Evolutionary conservation across 2,113 vertebrate genomes (phyloP).

Genomic region (Pitta sordida): DNA sequence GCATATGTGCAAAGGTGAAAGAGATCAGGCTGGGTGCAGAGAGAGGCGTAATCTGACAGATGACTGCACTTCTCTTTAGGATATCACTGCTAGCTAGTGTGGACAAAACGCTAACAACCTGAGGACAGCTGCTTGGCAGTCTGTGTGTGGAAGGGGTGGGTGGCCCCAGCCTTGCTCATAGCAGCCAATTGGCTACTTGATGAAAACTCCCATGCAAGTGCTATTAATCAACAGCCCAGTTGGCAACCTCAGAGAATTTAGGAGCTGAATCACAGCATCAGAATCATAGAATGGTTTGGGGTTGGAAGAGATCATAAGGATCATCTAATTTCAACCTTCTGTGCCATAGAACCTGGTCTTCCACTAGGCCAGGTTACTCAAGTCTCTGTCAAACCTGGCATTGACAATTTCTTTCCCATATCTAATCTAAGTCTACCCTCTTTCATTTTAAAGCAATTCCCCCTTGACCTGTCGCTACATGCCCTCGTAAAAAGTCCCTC

Average conservation of each 20-base stretch:
- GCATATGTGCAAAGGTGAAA: rapidly evolving
- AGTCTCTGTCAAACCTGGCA: background rate
- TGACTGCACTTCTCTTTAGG: background rate
- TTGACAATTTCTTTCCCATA: background rate
- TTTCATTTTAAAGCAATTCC: background rate
- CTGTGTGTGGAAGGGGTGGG: background rate
- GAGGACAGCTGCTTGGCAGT: background rate
- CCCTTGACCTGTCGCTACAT: background rate
- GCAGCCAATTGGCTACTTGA: background rate
- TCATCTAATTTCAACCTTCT: rapidly evolving
- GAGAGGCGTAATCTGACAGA: background rate
- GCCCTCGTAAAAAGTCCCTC: background rate
- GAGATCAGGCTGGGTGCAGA: background rate
- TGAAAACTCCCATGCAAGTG: conserved; percentile 6
- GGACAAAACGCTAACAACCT: background rate
- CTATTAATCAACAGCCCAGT: background rate
- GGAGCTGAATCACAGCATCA: background rate
- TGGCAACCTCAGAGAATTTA: background rate
- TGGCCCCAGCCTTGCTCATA: background rate
- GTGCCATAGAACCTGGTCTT: background rate
- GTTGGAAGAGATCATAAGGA: background rate
- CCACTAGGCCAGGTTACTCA: background rate
- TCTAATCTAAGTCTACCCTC: background rate
- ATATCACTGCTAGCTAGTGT: background rate
- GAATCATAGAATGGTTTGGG: background rate